phyloP scores from a whole-genome alignment of 1,140 invertebrate genomes.

The Aphelinus certus region DNA sequence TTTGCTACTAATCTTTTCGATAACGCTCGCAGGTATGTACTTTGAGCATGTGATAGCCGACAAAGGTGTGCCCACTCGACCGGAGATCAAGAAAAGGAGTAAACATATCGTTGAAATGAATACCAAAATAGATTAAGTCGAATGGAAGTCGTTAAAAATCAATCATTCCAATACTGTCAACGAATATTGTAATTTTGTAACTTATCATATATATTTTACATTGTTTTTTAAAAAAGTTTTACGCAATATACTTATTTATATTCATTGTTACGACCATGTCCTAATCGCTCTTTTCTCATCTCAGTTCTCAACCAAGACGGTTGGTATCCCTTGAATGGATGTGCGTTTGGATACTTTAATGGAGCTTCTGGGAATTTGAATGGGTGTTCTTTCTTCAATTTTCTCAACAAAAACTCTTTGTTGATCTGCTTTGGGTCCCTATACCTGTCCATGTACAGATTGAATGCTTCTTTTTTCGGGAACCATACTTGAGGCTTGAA shows the following conservation, averaged over 20 bases:
- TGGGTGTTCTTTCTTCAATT: slow-evolving; percentile 83
- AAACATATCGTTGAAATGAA: slow-evolving; percentile 52
- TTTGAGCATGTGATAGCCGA: slow-evolving; percentile 54
- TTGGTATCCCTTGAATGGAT: slow-evolving; percentile 66
- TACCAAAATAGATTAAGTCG: slow-evolving; percentile 43
- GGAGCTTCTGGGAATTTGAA: slow-evolving; percentile 76
- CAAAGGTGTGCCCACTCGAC: slow-evolving; percentile 46
- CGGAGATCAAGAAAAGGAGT: slow-evolving; percentile 54
- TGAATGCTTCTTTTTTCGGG: slow-evolving; percentile 84
- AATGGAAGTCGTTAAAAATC: neutral
- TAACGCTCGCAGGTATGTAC: slow-evolving; percentile 44
- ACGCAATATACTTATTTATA: slow-evolving; percentile 18
- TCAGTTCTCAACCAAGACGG: slow-evolving; percentile 83
- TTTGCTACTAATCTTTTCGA: neutral
- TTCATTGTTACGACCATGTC: slow-evolving; percentile 75
- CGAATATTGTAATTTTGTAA: neutral
- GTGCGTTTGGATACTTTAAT: slow-evolving; percentile 80
- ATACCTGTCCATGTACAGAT: slow-evolving; percentile 90
- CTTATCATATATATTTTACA: neutral
- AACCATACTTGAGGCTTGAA: slow-evolving; percentile 82
- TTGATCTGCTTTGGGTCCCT: slow-evolving; percentile 87
- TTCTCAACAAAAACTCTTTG: slow-evolving; percentile 86
- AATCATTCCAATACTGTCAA: neutral
- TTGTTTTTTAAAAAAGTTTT: slow-evolving; percentile 10
- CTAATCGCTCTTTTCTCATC: slow-evolving; percentile 73